phyloP scores from a whole-genome alignment of 2,113 vertebrate species.

The Ascaphus truei region DNA sequence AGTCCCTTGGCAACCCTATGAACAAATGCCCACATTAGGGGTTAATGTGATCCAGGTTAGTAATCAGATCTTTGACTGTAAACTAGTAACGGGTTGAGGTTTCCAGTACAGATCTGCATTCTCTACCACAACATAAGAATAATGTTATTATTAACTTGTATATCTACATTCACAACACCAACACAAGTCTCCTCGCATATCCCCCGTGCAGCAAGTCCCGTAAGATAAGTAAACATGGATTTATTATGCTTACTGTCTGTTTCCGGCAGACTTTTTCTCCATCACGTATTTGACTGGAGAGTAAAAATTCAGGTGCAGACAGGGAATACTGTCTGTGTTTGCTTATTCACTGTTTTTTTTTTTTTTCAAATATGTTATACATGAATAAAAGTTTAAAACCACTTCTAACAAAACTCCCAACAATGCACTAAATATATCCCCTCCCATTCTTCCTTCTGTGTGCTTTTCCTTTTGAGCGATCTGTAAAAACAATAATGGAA shows the following conservation, averaged over 20 bases:
- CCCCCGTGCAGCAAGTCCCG: conserved; percentile 14
- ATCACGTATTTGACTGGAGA: conserved; percentile 30
- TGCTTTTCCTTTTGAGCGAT: conserved; percentile 35
- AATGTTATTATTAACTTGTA: conserved; percentile 10
- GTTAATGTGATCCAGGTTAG: neutral
- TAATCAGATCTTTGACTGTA: neutral
- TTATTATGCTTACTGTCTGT: conserved; percentile 19
- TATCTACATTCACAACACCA: conserved; percentile 1
- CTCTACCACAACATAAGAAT: conserved; percentile 3
- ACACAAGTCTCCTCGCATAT: neutral
- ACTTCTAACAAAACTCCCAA: conserved; percentile 50
- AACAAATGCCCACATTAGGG: no score
- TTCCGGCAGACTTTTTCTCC: conserved; percentile 24
- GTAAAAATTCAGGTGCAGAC: conserved; percentile 32
- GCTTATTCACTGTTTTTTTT: neutral
- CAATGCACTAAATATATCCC: conserved; percentile 21
- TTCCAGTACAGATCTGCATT: neutral
- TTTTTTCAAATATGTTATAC: conserved; percentile 26
- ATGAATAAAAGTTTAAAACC: conserved; percentile 45
- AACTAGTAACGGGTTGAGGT: conserved; percentile 14
- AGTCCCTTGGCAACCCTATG: no score
- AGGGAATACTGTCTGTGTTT: conserved; percentile 34
- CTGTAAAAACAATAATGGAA: conserved; percentile 47
- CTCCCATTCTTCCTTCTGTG: conserved; percentile 10
- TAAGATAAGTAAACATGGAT: conserved; percentile 23